Conservation (phyloP, 2,797 vertebrate species). For the Natrix natrix region DNA sequence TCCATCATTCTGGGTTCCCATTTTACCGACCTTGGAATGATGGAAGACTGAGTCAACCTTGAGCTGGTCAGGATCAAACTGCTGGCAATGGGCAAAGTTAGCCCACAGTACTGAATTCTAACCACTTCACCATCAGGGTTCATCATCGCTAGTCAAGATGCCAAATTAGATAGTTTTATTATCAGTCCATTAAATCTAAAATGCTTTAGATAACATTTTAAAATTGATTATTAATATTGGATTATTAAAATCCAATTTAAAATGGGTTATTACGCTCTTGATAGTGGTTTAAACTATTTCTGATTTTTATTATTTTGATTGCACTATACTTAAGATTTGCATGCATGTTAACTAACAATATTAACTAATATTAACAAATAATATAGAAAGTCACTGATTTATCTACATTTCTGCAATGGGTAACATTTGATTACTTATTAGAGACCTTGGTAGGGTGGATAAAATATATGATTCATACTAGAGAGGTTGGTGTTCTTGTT, state of each 20-base stretch:
- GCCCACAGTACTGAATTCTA: background rate
- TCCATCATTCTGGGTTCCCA: background rate
- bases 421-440: background rate
- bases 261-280: background rate
- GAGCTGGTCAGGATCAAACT: background rate
- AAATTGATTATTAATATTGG: background rate
- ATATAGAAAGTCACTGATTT: constrained; percentile 6
- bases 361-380: background rate
- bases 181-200: background rate
- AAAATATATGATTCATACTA: background rate
- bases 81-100: background rate
- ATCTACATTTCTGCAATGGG: background rate
- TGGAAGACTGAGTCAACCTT: background rate
- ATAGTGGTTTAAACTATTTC: background rate
- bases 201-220: background rate
- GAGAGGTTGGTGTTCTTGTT: background rate
- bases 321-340: background rate
- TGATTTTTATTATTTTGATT: background rate
- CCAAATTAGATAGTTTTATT: background rate
- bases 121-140: background rate
- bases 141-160: background rate
- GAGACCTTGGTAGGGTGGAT: background rate
- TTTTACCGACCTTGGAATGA: background rate
- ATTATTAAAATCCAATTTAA: background rate
- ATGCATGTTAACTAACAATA: background rate